Base-by-base conservation (phyloP, 2,888 invertebrate species). In the Cerceris ruficornis region DNA sequence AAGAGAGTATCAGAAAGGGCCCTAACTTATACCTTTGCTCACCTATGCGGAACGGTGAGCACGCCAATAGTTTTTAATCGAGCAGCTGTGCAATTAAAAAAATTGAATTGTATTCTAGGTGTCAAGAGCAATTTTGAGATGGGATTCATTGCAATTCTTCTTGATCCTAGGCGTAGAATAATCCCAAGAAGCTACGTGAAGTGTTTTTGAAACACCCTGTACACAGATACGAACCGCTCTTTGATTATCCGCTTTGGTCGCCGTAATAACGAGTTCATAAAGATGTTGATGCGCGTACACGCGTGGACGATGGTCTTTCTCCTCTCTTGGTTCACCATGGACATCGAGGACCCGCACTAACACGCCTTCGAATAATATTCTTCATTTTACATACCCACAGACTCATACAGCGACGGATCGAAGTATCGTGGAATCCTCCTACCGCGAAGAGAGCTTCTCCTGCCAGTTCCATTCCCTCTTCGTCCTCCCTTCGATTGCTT, bases 241-340 rank as follows among this genome's bases (percentile, higher is more conserved):
- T 90, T 91, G 91, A 91, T 91, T 91, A 91, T 91, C 90, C 86
- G 86, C 85, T 28, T 28, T 87, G 86, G 80, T 88, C 84, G 86
- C 88, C 87, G 87, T 88, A 91, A 91, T 91, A 91, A 91, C 90
- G 88, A 90, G 91, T 91, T 91, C 90, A 90, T 90, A 91, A 91
- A 91, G 89, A 89, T 87, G 88, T 88, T 87, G 88, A 87, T 86
- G 88, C 87, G 88, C 86, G 81, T 79, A 82, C 77, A 80, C 77
- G 76, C 69, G 82, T 60, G 43, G 41, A 43, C 55, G 77, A 70
- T 71, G 50, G 28, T 28, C 28, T 28, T 28, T 28, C 28, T 28
- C 43, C 52, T 52, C 69, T 69, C 11, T 13, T 42, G 13, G 11
- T 14, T 2, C 13, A 54, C 54, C 28, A 28, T 28, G 28, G 28